phyloP scores from a whole-genome alignment of 1,140 invertebrate genomes.

The Elymnias hypermnestra region DNA sequence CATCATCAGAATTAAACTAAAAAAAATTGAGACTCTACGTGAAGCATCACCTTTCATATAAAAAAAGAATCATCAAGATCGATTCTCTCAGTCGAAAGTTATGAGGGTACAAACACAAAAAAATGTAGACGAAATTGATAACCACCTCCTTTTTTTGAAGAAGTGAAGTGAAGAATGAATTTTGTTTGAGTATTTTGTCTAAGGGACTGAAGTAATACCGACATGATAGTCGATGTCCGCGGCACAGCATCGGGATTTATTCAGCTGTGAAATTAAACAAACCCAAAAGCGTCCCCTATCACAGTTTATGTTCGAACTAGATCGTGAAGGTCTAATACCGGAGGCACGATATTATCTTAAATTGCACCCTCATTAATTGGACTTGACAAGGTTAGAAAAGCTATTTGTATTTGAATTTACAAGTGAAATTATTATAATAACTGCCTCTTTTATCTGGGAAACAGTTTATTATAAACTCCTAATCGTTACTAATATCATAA shows the following conservation, averaged over 20 bases:
- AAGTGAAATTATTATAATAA: neutral
- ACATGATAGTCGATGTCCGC: constrained; percentile 32
- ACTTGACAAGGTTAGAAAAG: constrained; percentile 34
- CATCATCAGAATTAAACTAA: too few species aligned
- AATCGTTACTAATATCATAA: too few species aligned
- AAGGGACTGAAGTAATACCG: constrained; percentile 41
- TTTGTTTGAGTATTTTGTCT: neutral
- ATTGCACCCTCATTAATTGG: constrained; percentile 61
- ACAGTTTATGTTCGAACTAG: constrained; percentile 71
- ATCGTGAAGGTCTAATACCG: constrained; percentile 52
- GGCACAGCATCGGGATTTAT: constrained; percentile 70
- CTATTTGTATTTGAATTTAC: constrained; percentile 42
- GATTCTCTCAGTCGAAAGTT: too few species aligned
- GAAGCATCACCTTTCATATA: too few species aligned
- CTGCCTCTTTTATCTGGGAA: too few species aligned
- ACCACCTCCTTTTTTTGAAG: neutral
- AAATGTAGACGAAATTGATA: too few species aligned
- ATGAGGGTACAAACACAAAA: too few species aligned
- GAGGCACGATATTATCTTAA: constrained; percentile 35
- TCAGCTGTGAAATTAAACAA: constrained; percentile 74
- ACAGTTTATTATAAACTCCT: too few species aligned
- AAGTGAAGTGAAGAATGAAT: neutral
- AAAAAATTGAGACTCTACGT: too few species aligned
- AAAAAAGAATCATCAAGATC: too few species aligned
- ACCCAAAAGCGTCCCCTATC: constrained; percentile 53